Percentiles rank a stretch among this genome's conserved stretches.
These are phyloP conservation scores for Myotis planiceps DNA, from an alignment of 2,797 vertebrate genomes.

Conservation along the genomic window DNA sequence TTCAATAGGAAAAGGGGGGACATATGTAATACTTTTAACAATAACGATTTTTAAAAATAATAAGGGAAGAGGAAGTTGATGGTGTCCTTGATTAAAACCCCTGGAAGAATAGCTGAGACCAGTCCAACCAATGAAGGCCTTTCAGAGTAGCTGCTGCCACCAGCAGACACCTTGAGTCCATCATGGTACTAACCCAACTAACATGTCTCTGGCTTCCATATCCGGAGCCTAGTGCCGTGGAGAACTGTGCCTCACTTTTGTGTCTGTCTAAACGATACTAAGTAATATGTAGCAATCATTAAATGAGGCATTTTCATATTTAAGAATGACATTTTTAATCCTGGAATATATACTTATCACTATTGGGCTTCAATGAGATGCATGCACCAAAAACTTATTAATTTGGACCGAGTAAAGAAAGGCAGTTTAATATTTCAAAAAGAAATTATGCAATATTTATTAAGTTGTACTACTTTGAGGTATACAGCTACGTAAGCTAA, in stretches of 20 bases:
- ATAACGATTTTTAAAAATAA: neutral
- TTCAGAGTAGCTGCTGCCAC: neutral
- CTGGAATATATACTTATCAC: neutral
- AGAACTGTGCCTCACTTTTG: neutral
- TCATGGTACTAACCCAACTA: neutral
- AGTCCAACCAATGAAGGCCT: neutral
- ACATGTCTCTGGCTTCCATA: neutral
- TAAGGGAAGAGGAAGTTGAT: neutral
- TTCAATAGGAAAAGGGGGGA: too few species aligned
- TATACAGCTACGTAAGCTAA: neutral
- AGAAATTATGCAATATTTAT: constrained; percentile 36
- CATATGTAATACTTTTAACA: too few species aligned
- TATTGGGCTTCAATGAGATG: constrained; percentile 30
- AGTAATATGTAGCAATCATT: neutral
- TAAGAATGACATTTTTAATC: constrained; percentile 37
- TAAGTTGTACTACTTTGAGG: constrained; percentile 34
- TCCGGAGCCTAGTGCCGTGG: neutral
- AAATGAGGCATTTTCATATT: constrained; percentile 31
- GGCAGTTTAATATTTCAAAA: constrained; percentile 37
- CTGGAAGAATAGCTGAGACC: neutral
- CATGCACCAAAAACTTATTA: neutral
- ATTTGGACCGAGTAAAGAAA: constrained; percentile 39
- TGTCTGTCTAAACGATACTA: neutral
- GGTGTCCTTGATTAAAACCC: neutral
- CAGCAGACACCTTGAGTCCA: neutral